Evolutionary conservation across 2,797 vertebrate genomes (phyloP).

Genomic region (Chlorospingus semifuscus): DNA sequence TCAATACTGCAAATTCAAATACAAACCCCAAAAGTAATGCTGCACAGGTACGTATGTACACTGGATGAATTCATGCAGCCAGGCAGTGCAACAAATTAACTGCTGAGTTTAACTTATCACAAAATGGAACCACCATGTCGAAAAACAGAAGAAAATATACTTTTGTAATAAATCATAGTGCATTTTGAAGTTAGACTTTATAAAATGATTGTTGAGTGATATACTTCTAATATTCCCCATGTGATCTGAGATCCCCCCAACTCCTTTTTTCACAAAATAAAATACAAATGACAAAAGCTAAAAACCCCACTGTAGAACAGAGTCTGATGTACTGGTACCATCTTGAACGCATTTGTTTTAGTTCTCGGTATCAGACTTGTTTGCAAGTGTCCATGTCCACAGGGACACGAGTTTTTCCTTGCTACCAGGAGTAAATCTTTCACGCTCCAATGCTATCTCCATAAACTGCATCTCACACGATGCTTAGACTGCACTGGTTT

Average conservation of each 20-base stretch:
- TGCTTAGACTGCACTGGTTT: constrained; percentile 23
- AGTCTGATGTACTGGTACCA: constrained; percentile 54
- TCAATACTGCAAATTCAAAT: constrained; percentile 72
- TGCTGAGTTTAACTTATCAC: constrained; percentile 66
- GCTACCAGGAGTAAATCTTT: constrained; percentile 36
- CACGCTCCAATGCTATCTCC: constrained; percentile 11
- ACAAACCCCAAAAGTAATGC: constrained; percentile 65
- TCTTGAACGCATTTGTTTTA: background rate
- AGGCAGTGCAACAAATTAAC: constrained; percentile 67
- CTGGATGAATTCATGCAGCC: constrained; percentile 68
- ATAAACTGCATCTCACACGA: constrained; percentile 1
- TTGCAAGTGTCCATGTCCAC: constrained; percentile 31
- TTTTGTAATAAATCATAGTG: constrained; percentile 62
- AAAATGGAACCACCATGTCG: constrained; percentile 60
- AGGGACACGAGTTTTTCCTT: background rate
- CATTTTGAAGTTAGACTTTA: constrained; percentile 66
- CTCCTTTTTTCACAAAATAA: constrained; percentile 56
- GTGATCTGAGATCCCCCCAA: constrained; percentile 49
- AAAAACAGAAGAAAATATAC: constrained; percentile 66
- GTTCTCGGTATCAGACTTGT: constrained; percentile 41
- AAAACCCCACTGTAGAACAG: constrained; percentile 8
- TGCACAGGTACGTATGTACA: constrained; percentile 69
- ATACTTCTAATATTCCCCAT: constrained; percentile 58
- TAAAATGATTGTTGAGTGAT: constrained; percentile 63
- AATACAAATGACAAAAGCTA: constrained; percentile 53